Evolutionary conservation across 2,113 vertebrate genomes (phyloP).

Genomic region (Marmota flaviventris): DNA sequence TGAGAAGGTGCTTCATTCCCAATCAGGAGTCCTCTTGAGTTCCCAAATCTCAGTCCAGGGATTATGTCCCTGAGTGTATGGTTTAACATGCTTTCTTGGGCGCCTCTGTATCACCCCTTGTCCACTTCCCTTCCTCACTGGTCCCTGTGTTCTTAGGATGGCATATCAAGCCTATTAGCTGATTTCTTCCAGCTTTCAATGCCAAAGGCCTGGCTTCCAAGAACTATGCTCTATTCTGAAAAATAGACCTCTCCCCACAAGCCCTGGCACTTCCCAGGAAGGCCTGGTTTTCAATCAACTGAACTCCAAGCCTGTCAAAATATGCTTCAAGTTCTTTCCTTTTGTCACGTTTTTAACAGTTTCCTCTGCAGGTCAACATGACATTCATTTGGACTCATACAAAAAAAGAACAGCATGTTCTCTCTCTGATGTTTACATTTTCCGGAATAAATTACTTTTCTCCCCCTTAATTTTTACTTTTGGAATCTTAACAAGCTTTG

Average conservation of each 20-base stretch:
- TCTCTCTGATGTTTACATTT: slow-evolving; percentile 46
- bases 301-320: background rate
- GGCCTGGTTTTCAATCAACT: background rate
- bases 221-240: background rate
- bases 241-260: background rate
- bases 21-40: background rate
- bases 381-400: slow-evolving; percentile 23
- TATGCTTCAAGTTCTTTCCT: background rate
- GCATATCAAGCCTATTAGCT: background rate
- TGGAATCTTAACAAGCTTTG: slow-evolving; percentile 58
- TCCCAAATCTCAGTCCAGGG: background rate
- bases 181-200: background rate
- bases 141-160: background rate
- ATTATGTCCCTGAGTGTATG: background rate
- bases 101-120: background rate
- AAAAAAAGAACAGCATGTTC: slow-evolving; percentile 66
- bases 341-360: background rate
- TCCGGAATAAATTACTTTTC: slow-evolving; percentile 58
- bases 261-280: background rate
- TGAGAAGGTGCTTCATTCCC: background rate
- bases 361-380: slow-evolving; percentile 57
- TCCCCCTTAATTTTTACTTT: slow-evolving; percentile 74
- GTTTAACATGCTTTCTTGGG: background rate
- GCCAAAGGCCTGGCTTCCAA: background rate
- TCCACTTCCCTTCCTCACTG: background rate